phyloP scores from a whole-genome alignment of 2,113 vertebrate genomes.

The Uria aalge region DNA sequence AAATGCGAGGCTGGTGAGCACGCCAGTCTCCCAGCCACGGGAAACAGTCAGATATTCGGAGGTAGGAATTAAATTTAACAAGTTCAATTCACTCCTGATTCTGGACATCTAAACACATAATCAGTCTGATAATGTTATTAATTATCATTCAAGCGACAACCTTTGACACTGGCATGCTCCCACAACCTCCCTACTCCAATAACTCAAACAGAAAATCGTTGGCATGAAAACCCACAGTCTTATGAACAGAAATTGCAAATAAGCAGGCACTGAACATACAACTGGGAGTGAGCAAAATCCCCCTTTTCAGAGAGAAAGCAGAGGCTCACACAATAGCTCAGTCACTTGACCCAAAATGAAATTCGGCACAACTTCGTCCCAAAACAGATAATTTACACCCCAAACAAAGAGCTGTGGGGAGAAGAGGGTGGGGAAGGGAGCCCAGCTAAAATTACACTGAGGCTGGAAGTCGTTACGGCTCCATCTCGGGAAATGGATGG shows the following conservation, averaged over 20 bases:
- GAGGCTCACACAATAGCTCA: conserved; percentile 20
- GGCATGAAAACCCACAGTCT: conserved; percentile 55
- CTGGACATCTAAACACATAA: conserved; percentile 70
- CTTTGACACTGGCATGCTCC: conserved; percentile 70
- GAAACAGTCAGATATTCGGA: conserved; percentile 12
- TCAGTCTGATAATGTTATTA: conserved; percentile 69
- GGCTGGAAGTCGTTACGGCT: background rate
- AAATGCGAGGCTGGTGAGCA: background rate
- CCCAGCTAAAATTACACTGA: conserved; percentile 32
- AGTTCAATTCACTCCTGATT: conserved; percentile 68
- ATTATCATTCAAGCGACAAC: conserved; percentile 67
- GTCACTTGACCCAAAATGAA: conserved; percentile 33
- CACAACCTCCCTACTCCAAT: conserved; percentile 58
- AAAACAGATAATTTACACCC: conserved; percentile 44
- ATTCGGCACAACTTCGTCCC: conserved; percentile 6
- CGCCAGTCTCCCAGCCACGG: background rate
- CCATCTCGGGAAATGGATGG: conserved; percentile 48
- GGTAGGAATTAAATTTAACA: conserved; percentile 67
- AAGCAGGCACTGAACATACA: conserved; percentile 40
- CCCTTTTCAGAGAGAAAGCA: conserved; percentile 52
- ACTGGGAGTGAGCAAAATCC: conserved; percentile 24
- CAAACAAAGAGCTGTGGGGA: conserved; percentile 29
- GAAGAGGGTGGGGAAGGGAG: background rate
- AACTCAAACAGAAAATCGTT: conserved; percentile 67
- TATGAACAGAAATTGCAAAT: conserved; percentile 60